Evolutionary conservation across 2,888 invertebrate species (phyloP).

Genomic region (Carabus problematicus): DNA sequence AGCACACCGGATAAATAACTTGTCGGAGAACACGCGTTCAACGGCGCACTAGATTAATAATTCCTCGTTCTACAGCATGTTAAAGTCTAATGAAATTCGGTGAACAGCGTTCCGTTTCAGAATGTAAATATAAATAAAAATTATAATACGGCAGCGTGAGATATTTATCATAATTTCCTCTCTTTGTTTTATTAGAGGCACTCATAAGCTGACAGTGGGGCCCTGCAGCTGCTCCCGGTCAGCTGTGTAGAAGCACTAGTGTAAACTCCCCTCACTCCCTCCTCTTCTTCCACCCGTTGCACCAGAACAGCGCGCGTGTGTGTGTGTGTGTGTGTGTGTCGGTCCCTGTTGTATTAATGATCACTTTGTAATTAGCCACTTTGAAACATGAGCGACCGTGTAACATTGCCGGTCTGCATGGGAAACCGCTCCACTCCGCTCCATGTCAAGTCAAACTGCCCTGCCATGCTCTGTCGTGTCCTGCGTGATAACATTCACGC

Average conservation of each 20-base stretch:
- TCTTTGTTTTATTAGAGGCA: conserved; percentile 59
- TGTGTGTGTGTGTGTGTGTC: conserved; percentile 2
- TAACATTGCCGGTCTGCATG: too few relatives aligned
- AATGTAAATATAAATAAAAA: conserved; percentile 57
- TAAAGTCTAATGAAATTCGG: conserved; percentile 40
- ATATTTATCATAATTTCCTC: conserved; percentile 60
- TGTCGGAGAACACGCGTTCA: conserved; percentile 44
- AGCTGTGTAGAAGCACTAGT: conserved; percentile 50
- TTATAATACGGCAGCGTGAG: conserved; percentile 55
- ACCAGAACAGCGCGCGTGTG: too few relatives aligned
- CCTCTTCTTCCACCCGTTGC: neutral
- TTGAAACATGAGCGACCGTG: conserved; percentile 43
- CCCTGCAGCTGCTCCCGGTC: conserved; percentile 57
- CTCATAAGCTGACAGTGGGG: conserved; percentile 53
- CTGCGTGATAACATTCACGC: too few relatives aligned
- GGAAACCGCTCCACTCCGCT: too few relatives aligned
- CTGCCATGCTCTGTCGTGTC: too few relatives aligned
- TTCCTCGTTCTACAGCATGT: conserved; percentile 32
- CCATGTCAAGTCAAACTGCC: too few relatives aligned
- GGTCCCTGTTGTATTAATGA: conserved; percentile 55
- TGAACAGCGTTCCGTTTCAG: conserved; percentile 44
- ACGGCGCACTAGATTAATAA: conserved; percentile 42
- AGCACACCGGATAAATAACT: conserved; percentile 33
- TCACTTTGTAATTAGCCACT: conserved; percentile 60
- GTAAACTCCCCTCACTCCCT: neutral